Base-by-base conservation (phyloP, 2,888 invertebrate genomes). In the Panorpa germanica region DNA sequence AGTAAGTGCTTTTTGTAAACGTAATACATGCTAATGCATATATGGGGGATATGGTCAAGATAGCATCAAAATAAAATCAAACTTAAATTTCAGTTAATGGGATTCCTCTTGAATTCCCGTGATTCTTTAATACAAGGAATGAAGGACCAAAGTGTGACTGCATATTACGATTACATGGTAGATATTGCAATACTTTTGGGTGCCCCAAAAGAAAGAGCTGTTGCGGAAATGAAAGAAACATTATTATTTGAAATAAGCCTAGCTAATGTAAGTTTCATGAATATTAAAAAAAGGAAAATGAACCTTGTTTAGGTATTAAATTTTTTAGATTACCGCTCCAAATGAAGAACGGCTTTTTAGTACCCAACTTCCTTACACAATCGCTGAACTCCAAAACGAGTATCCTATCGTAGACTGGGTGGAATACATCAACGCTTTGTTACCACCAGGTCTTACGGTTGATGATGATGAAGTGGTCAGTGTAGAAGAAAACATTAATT, bases 271-370 rank as follows among this genome's bases (percentile, higher is more conserved):
- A 72, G 75, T 61, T 33, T 25, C 21, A 29, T 18, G 28, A 15
- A 14, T 10, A 15, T 10, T 26, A 24, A 5, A 24, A 12, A 29
- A 13, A 28, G 11, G 7, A 14, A 23, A 3, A n/a, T 18, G 14
- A 19, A 19, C 13, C 14, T 18, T 4, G 9, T 18, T 29, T 3
- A n/a, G n/a, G n/a, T n/a, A n/a, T 30, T 35, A 38, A 40, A 34
- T 33, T 35, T 39, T 49, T n/a, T 48, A 83, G 82, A 81, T 80
- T 43, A 83, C 83, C 5, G 58, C 81, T 48, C 85, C 88, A 4
- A 69, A 76, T 42, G 91, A 91, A 49, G 80, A 91, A 53, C 68
- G 91, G 24, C 69, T 91, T 38, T 88, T 93, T 49, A 83, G 83
- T 5, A 77, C 82, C 4, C 74, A 74, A 39, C 61, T 91, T 45